Percentiles rank a stretch among this genome's conserved stretches.
Conservation (phyloP, 2,797 vertebrate genomes). For the Chanos chanos region DNA sequence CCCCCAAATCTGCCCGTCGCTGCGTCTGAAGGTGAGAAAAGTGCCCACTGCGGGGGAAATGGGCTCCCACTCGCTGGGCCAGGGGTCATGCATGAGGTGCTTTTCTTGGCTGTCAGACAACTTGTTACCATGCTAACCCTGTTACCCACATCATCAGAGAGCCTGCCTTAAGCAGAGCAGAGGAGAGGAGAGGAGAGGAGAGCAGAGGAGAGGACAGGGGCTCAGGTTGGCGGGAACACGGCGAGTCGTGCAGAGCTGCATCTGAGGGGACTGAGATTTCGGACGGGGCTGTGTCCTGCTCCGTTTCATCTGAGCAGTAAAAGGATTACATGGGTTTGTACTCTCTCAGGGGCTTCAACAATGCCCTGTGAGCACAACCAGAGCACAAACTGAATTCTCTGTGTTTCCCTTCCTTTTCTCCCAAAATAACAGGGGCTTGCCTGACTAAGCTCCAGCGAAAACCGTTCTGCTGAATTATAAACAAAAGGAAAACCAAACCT, state of each 20-base stretch:
- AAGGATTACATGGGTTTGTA: conserved; percentile 43
- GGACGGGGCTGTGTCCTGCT: conserved; percentile 15
- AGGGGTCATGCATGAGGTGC: no score
- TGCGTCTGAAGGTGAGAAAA: no score
- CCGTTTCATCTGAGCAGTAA: conserved; percentile 38
- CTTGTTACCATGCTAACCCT: no score
- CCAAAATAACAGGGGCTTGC: background rate
- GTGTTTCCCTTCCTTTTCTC: background rate
- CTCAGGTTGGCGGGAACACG: background rate
- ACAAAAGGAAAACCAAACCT: no score
- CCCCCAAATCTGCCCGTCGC: no score
- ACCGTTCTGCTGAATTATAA: background rate
- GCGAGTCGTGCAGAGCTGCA: conserved; percentile 10
- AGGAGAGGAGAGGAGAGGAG: background rate
- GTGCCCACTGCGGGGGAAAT: no score
- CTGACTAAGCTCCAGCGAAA: background rate
- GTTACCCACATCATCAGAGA: no score
- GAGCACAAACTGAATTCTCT: background rate
- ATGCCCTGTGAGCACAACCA: background rate
- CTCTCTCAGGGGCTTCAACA: conserved; percentile 29
- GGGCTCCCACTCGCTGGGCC: no score
- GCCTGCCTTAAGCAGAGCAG: no score
- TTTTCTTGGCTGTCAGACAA: no score
- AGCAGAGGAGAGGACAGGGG: background rate
- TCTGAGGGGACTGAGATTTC: conserved; percentile 12